Percentiles rank a stretch among this genome's conserved stretches.
Evolutionary conservation across 2,113 vertebrate species (phyloP).

Genomic region (Periophthalmodon schlosseri): DNA sequence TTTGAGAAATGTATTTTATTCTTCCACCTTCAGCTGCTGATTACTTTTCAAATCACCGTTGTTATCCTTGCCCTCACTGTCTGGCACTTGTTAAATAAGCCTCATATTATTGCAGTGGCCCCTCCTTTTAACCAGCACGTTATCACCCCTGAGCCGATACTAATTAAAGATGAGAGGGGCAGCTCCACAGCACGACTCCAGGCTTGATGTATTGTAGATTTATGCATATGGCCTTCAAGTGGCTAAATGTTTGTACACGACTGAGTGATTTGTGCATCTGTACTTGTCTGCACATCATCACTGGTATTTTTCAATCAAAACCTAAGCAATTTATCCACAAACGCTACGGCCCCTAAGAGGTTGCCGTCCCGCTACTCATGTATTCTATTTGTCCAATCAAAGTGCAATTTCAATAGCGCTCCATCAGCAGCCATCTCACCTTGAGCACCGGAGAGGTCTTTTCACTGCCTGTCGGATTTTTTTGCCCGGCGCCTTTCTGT

Average conservation of each 20-base stretch:
- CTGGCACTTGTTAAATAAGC: slow-evolving; percentile 39
- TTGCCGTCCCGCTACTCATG: background rate
- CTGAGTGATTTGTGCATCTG: slow-evolving; percentile 29
- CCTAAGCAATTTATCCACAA: slow-evolving; percentile 11
- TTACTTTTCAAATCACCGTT: slow-evolving; percentile 32
- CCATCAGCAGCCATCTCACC: slow-evolving; percentile 44
- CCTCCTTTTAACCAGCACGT: slow-evolving; percentile 42
- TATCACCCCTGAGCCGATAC: slow-evolving; percentile 49
- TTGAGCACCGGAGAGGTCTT: slow-evolving; percentile 27
- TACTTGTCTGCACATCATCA: slow-evolving; percentile 1
- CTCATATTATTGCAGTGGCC: slow-evolving; percentile 44
- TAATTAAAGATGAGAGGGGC: slow-evolving; percentile 55
- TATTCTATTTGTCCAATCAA: slow-evolving; percentile 43
- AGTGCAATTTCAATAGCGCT: slow-evolving; percentile 48
- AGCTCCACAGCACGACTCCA: slow-evolving; percentile 14
- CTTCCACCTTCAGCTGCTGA: background rate
- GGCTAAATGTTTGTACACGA: slow-evolving; percentile 11
- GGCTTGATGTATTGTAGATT: slow-evolving; percentile 20
- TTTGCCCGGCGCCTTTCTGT: slow-evolving; percentile 61
- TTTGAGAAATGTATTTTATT: too few species aligned
- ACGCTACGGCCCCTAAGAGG: background rate
- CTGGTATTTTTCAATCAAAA: slow-evolving; percentile 9
- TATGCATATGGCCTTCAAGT: slow-evolving; percentile 6
- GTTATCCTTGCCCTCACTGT: slow-evolving; percentile 33
- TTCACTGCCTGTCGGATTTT: slow-evolving; percentile 52